Percentiles rank a stretch among this genome's conserved stretches.
Conservation (phyloP, 1,140 invertebrate species). For the Hirudo medicinalis region DNA sequence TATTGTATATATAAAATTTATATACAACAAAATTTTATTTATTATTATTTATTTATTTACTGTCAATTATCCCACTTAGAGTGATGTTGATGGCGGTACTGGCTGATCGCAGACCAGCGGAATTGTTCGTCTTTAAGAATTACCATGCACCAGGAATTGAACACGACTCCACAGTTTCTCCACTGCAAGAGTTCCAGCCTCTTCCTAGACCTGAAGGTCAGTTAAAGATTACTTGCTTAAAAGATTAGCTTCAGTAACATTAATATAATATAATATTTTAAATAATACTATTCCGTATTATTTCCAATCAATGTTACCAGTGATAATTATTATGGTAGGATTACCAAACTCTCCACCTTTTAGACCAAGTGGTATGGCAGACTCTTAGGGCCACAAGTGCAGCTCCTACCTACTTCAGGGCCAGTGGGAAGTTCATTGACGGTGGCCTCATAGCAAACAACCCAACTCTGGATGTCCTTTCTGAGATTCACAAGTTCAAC, state of each 20-base stretch:
- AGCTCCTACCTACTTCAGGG: slow-evolving; percentile 82
- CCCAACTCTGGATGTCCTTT: slow-evolving; percentile 80
- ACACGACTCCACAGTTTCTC: slow-evolving; percentile 25
- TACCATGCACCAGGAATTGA: slow-evolving; percentile 52
- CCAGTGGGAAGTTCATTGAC: slow-evolving; percentile 70
- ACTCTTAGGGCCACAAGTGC: slow-evolving; percentile 78
- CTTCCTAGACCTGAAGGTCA: slow-evolving; percentile 27
- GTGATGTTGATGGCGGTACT: slow-evolving; percentile 79
- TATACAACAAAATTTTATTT: too few species aligned
- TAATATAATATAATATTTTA: too few species aligned
- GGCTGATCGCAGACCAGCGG: slow-evolving; percentile 78
- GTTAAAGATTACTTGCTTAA: neutral
- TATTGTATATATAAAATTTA: too few species aligned
- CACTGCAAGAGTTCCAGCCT: slow-evolving; percentile 36
- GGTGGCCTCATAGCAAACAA: slow-evolving; percentile 93
- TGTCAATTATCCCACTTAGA: slow-evolving; percentile 35
- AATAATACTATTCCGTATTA: too few species aligned
- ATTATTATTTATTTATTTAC: too few species aligned
- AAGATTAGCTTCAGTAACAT: too few species aligned
- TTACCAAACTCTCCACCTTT: too few species aligned
- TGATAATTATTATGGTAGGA: too few species aligned
- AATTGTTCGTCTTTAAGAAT: slow-evolving; percentile 84
- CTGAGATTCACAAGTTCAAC: slow-evolving; percentile 82
- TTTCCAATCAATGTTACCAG: too few species aligned
- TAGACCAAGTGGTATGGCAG: slow-evolving; percentile 69